Percentiles rank a stretch among this genome's conserved stretches.
Evolutionary conservation across 2,888 invertebrate genomes (phyloP).

Genomic region (Aporophyla nigra): DNA sequence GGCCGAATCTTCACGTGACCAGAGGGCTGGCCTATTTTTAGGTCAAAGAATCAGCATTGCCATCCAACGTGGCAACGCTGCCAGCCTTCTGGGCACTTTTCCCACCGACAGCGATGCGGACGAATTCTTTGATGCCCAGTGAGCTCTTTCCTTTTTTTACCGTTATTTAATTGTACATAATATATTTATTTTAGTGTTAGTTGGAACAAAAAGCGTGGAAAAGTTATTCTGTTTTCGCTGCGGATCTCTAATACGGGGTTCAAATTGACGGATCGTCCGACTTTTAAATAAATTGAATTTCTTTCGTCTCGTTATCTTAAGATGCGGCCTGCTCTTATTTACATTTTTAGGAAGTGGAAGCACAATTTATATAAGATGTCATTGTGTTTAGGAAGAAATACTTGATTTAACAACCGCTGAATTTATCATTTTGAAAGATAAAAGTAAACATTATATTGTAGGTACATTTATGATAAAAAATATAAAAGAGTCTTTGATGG

Average conservation of each 20-base stretch:
- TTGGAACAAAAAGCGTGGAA: not conserved
- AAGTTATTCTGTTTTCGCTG: not conserved
- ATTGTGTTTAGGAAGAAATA: constrained; percentile 7
- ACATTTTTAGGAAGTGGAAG: constrained; percentile 17
- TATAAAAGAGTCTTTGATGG: too few species aligned
- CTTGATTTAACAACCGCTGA: not conserved
- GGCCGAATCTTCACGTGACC: too few species aligned
- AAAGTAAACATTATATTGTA: not conserved
- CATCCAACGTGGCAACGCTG: too few species aligned
- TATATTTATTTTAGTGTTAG: too few species aligned
- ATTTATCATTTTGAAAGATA: not conserved
- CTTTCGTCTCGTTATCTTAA: constrained; percentile 23
- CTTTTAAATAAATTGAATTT: constrained; percentile 45
- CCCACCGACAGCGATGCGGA: too few species aligned
- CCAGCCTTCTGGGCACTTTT: too few species aligned
- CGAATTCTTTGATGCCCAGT: too few species aligned
- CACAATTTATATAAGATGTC: constrained; percentile 3
- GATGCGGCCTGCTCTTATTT: constrained; percentile 29
- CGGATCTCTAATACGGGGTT: constrained; percentile 27
- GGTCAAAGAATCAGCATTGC: too few species aligned
- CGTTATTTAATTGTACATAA: too few species aligned
- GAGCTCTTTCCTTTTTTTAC: too few species aligned
- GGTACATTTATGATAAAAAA: too few species aligned
- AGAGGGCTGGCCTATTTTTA: too few species aligned
- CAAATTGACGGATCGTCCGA: constrained; percentile 38